phyloP scores from a whole-genome alignment of 2,113 vertebrate species.

The Pampusana beccarii region DNA sequence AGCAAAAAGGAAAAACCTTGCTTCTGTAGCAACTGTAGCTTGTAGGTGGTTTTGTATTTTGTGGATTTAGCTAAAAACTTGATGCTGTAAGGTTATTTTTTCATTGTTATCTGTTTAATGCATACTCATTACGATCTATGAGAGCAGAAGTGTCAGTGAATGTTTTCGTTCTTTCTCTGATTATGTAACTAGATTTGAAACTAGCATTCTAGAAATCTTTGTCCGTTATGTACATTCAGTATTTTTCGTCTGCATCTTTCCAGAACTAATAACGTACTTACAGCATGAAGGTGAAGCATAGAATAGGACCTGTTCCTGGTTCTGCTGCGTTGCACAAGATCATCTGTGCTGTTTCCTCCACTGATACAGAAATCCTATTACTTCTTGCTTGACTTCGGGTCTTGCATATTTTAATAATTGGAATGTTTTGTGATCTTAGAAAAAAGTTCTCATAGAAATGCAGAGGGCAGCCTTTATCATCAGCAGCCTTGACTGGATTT shows the following conservation, averaged over 20 bases:
- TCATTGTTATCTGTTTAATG: neutral
- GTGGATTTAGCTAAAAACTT: neutral
- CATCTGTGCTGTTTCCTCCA: neutral
- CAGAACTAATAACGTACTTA: neutral
- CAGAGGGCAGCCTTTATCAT: neutral
- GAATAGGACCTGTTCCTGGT: neutral
- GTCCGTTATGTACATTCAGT: neutral
- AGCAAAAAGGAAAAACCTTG: neutral
- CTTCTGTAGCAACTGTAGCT: neutral
- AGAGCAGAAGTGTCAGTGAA: neutral
- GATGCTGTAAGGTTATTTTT: neutral
- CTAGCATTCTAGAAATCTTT: neutral
- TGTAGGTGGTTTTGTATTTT: neutral
- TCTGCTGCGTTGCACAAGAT: neutral
- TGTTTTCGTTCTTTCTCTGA: neutral
- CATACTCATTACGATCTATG: neutral
- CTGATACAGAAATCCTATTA: neutral
- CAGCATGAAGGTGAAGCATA: neutral
- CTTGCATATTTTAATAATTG: neutral
- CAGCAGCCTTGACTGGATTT: constrained; percentile 5
- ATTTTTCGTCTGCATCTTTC: neutral
- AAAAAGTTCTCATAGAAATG: neutral
- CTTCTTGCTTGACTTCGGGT: neutral
- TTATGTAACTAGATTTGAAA: neutral
- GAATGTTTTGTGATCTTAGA: neutral